A percentile compares a stretch with the other conserved stretches of the same genome.
Conservation (phyloP, 2,797 vertebrate genomes). For the Nyctalus aviator region DNA sequence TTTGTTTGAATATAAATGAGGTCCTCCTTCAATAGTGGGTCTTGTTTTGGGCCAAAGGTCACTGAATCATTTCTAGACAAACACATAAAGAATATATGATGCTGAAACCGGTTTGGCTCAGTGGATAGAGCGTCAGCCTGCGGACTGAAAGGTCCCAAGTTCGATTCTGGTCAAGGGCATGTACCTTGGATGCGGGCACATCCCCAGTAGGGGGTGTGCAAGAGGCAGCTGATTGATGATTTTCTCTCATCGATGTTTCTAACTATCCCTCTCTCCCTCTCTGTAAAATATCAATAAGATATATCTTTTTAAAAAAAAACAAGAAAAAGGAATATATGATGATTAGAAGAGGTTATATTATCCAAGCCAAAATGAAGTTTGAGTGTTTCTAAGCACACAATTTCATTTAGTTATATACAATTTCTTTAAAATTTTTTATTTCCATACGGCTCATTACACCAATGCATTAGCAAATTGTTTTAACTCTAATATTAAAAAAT, state of each 20-base stretch:
- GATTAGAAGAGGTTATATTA: slow-evolving; percentile 30
- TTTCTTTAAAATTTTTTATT: neutral
- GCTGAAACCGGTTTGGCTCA: too few relatives aligned
- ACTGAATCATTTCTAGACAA: slow-evolving; percentile 42
- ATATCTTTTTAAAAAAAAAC: too few relatives aligned
- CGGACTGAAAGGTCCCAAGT: too few relatives aligned
- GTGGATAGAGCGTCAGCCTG: too few relatives aligned
- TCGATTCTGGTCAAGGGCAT: too few relatives aligned
- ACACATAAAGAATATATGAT: slow-evolving; percentile 20
- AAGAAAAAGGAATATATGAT: neutral
- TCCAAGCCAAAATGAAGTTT: slow-evolving; percentile 42
- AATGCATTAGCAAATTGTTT: neutral
- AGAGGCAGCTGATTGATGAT: too few relatives aligned
- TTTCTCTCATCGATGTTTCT: too few relatives aligned
- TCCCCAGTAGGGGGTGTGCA: too few relatives aligned
- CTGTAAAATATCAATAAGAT: too few relatives aligned
- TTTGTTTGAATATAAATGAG: neutral
- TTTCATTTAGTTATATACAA: neutral
- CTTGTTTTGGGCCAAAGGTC: slow-evolving; percentile 31
- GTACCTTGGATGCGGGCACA: too few relatives aligned
- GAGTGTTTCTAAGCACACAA: neutral
- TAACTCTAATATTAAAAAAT: neutral
- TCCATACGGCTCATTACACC: neutral
- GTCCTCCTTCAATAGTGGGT: neutral
- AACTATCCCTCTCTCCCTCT: too few relatives aligned